phyloP scores from a whole-genome alignment of 2,888 invertebrate species.

The Hedychridium roseum region DNA sequence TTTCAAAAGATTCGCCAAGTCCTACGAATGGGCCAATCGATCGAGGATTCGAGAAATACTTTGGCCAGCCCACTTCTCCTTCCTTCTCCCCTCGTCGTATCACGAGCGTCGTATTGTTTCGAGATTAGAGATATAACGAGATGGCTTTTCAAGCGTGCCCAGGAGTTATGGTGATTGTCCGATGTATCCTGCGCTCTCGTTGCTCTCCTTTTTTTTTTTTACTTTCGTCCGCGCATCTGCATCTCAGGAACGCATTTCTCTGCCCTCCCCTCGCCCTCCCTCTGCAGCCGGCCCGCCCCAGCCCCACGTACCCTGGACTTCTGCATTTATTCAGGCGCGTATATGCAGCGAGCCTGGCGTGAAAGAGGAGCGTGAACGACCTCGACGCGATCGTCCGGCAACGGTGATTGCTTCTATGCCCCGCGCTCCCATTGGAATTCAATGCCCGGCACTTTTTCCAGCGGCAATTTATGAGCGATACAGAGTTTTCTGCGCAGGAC shows the following conservation, averaged over 20 bases:
- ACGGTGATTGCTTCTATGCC: too few species aligned
- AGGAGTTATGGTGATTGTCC: slow-evolving; percentile 39
- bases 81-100: slow-evolving; percentile 9
- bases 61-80: too few species aligned
- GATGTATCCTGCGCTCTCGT: slow-evolving; percentile 34
- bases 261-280: not conserved
- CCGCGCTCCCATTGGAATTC: too few species aligned
- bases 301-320: too few species aligned
- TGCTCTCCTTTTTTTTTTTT: slow-evolving; percentile 32
- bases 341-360: slow-evolving; percentile 9
- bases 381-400: slow-evolving; percentile 27
- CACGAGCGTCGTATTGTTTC: slow-evolving; percentile 36
- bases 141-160: slow-evolving; percentile 35
- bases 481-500: too few species aligned
- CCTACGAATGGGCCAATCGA: too few species aligned
- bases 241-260: slow-evolving; percentile 7
- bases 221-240: slow-evolving; percentile 31
- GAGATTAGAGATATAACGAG: slow-evolving; percentile 45
- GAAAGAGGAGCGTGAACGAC: slow-evolving; percentile 23
- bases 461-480: too few species aligned
- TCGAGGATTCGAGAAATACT: too few species aligned
- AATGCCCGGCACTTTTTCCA: too few species aligned
- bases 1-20: too few species aligned
- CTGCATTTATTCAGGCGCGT: too few species aligned
- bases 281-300: not conserved